Conservation (phyloP, 2,797 vertebrate genomes). For the Poecilia wingei region DNA sequence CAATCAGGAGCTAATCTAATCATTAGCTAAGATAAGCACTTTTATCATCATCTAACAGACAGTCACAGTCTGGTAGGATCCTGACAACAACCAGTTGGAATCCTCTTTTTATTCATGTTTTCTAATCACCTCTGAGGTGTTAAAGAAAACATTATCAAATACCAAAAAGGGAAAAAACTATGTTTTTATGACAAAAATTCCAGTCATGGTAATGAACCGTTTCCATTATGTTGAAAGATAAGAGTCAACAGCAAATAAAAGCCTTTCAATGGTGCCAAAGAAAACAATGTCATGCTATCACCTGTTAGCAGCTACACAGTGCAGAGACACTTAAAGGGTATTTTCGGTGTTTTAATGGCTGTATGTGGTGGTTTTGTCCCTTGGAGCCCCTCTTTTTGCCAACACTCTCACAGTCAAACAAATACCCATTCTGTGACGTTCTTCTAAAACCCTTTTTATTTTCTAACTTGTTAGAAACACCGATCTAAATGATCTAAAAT, state of each 20-base stretch:
- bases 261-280: background rate
- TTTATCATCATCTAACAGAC: conserved; percentile 20
- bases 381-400: background rate
- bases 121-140: background rate
- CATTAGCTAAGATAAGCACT: conserved; percentile 43
- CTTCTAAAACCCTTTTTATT: background rate
- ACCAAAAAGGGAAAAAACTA: background rate
- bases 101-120: background rate
- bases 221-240: background rate
- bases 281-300: background rate
- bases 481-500: background rate
- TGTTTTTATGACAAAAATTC: background rate
- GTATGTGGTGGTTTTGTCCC: background rate
- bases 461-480: background rate
- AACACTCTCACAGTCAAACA: background rate
- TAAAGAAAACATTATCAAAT: background rate
- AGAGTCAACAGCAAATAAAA: background rate
- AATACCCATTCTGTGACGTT: background rate
- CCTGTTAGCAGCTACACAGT: background rate
- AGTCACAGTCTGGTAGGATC: background rate
- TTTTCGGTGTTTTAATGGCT: background rate
- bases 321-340: background rate
- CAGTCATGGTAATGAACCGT: background rate
- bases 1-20: background rate
- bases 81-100: background rate